Conservation (phyloP, 2,888 invertebrate genomes). For the Pollenia griseotomentosa region DNA sequence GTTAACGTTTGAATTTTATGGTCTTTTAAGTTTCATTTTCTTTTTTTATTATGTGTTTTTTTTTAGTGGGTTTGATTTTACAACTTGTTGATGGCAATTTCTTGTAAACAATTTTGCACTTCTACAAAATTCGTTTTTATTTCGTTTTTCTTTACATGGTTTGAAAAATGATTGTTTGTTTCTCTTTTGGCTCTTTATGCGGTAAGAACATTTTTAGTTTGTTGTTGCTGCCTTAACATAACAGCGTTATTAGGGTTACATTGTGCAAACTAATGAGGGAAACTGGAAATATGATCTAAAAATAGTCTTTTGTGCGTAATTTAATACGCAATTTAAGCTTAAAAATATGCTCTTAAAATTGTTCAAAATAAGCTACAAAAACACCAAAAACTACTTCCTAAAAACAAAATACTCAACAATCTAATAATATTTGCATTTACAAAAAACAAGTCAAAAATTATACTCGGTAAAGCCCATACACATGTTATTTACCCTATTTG, state of each 20-base stretch:
- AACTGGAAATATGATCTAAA: no score
- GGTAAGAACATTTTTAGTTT: not conserved
- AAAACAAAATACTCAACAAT: no score
- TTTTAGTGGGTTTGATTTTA: constrained; percentile 10
- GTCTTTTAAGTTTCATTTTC: constrained; percentile 42
- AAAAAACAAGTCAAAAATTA: no score
- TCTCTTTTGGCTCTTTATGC: not conserved
- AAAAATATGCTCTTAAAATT: no score
- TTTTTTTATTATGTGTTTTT: not conserved
- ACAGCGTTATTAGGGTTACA: constrained; percentile 7
- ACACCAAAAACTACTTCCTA: no score
- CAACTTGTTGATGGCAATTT: constrained; percentile 67
- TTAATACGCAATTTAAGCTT: no score
- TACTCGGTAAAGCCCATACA: no score
- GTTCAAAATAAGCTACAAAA: no score
- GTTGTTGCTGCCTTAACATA: not conserved
- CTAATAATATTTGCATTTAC: no score
- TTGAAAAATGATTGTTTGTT: not conserved
- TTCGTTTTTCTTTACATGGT: not conserved
- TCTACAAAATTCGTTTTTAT: not conserved
- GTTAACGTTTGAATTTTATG: constrained; percentile 39
- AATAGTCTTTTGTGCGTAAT: no score
- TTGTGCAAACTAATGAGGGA: constrained; percentile 4
- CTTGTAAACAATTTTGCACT: constrained; percentile 34
- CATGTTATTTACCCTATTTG: no score